Percentiles rank a stretch among this genome's conserved stretches.
phyloP scores from a whole-genome alignment of 2,113 vertebrate genomes.

The Ammospiza caudacuta region DNA sequence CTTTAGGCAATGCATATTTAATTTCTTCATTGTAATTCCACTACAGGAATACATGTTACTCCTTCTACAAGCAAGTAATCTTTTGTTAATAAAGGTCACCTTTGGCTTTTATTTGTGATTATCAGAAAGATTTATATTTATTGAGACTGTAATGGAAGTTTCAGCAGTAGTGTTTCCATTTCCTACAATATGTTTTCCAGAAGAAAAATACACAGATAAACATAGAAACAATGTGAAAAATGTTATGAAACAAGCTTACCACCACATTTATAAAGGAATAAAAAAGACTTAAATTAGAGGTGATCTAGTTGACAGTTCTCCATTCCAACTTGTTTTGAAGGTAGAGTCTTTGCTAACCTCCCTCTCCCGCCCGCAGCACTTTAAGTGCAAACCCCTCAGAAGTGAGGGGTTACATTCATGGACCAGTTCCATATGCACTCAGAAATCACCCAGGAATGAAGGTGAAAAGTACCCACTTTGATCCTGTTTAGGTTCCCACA shows the following conservation, averaged over 20 bases:
- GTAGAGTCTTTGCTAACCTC: not conserved
- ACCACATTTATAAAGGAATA: not conserved
- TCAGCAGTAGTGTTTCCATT: not conserved
- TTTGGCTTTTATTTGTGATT: not conserved
- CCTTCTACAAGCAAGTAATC: not conserved
- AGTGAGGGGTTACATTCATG: not conserved
- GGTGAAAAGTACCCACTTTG: not conserved
- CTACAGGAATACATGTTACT: not conserved
- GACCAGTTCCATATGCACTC: not conserved
- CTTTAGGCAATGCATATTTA: not conserved
- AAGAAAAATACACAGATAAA: not conserved
- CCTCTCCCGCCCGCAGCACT: accelerated
- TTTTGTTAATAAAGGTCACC: not conserved
- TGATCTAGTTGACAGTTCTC: not conserved
- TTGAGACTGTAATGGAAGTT: not conserved
- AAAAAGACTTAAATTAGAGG: not conserved
- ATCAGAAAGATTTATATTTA: not conserved
- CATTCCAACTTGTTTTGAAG: not conserved
- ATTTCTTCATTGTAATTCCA: not conserved
- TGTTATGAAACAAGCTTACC: not conserved
- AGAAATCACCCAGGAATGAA: not conserved
- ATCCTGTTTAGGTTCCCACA: not conserved
- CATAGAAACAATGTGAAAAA: not conserved
- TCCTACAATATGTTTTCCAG: not conserved
- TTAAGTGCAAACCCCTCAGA: not conserved